A percentile compares a stretch with the other conserved stretches of the same genome.
phyloP scores from a whole-genome alignment of 2,888 invertebrate species.

The Arctia plantaginis region DNA sequence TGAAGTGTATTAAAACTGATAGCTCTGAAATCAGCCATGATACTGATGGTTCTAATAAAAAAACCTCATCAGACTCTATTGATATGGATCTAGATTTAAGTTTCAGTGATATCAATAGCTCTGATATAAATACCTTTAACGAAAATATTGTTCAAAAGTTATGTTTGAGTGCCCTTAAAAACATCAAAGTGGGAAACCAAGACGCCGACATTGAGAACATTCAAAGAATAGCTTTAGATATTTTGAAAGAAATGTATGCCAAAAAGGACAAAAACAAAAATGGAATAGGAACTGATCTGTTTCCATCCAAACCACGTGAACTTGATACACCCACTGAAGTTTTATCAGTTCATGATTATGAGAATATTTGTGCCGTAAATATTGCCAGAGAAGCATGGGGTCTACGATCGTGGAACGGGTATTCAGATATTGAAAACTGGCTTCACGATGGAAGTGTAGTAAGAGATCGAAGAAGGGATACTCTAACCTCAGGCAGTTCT shows the following conservation, averaged over 20 bases:
- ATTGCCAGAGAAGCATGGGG: conserved; percentile 89
- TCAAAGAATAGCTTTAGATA: conserved; percentile 84
- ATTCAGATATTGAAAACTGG: conserved; percentile 88
- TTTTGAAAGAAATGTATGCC: conserved; percentile 84
- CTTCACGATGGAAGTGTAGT: conserved; percentile 88
- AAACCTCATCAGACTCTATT: conserved; percentile 84
- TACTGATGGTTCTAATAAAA: conserved; percentile 81
- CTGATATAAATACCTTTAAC: conserved; percentile 84
- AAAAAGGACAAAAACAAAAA: conserved; percentile 81
- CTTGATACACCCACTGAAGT: conserved; percentile 86
- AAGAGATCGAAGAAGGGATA: conserved; percentile 86
- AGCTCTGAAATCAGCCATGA: conserved; percentile 81
- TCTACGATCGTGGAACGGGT: conserved; percentile 88
- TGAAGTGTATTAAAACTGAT: conserved; percentile 76
- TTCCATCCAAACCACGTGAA: conserved; percentile 79
- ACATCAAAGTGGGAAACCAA: conserved; percentile 85
- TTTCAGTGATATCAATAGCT: conserved; percentile 85
- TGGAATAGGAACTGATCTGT: conserved; percentile 64
- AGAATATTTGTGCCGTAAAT: conserved; percentile 88
- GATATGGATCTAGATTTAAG: conserved; percentile 85
- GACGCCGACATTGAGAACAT: conserved; percentile 85
- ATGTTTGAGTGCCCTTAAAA: conserved; percentile 83
- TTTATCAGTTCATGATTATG: conserved; percentile 88
- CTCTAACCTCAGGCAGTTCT: conserved; percentile 86
- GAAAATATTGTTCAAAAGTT: conserved; percentile 85